Evolutionary conservation across 2,113 vertebrate genomes (phyloP).

Genomic region (Alouatta palliata): DNA sequence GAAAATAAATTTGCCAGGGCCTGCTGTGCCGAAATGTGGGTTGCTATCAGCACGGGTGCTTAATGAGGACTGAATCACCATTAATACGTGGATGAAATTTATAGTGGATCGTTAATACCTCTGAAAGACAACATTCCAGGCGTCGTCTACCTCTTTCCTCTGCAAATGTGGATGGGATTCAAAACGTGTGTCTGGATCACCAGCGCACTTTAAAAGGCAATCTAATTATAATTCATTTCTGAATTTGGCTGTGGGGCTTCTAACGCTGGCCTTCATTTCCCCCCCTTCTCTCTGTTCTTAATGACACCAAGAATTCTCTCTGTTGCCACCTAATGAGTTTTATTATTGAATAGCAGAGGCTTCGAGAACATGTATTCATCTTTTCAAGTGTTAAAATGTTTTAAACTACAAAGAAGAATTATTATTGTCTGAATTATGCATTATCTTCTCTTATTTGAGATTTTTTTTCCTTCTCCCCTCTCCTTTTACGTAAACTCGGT

Average conservation of each 20-base stretch:
- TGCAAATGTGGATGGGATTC: constrained; percentile 35
- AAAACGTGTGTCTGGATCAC: constrained; percentile 15
- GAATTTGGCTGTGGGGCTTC: neutral
- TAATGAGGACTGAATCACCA: constrained; percentile 67
- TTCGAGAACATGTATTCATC: neutral
- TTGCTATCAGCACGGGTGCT: constrained; percentile 29
- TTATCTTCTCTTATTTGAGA: constrained; percentile 47
- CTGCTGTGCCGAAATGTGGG: constrained; percentile 59
- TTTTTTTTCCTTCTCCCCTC: neutral
- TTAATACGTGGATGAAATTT: constrained; percentile 58
- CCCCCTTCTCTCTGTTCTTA: constrained; percentile 46
- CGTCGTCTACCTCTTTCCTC: constrained; percentile 23
- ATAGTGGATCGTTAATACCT: constrained; percentile 57
- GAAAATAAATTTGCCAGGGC: constrained; percentile 57
- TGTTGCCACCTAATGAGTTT: constrained; percentile 67
- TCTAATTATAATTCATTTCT: constrained; percentile 54
- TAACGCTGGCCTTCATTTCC: neutral
- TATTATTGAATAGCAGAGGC: constrained; percentile 28
- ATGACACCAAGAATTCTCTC: constrained; percentile 33
- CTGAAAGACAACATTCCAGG: constrained; percentile 39
- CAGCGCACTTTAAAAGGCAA: neutral
- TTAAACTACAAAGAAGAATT: constrained; percentile 61
- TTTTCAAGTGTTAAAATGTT: constrained; percentile 63
- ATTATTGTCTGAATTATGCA: constrained; percentile 63
- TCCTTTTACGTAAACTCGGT: constrained; percentile 26